Base-by-base conservation (phyloP, 2,113 vertebrate genomes). In the Calyptommatus sinebrachiatus region DNA sequence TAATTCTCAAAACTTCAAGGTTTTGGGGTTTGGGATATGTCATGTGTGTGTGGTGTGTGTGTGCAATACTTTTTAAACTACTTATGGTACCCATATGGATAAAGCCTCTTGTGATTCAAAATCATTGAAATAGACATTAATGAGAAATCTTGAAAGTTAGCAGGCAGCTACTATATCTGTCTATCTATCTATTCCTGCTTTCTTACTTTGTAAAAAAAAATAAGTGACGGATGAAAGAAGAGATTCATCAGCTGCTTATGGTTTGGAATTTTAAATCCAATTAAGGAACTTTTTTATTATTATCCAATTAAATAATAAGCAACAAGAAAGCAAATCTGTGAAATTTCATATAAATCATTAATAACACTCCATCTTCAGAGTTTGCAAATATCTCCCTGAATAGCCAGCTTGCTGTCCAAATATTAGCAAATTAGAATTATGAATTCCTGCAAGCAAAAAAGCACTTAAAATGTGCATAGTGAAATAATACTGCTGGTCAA, bases 221-320 rank as follows among this genome's bases (percentile, higher is more conserved):
- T 57, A 57, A 57, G 18, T 16, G 18, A 57, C 16, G 14, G 67
- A 57, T 18, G 14, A 31, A 22, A 35, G 31, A 35, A 21, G 21
- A 4, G 31, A 70, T 78, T 70, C 65, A 61, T 61, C 57, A 62
- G 65, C 35, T 45, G 41, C 75, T 35, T 6, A 4, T 61, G 7
- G 66, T 21, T 62, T 76, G 53, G 12, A 12, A 48, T 70, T 75
- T 31, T 69, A 29, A 22, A 69, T 18, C 72, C 79, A 76, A 70
- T 81, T 81, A 81, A 48, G 53, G 50, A 81, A 11, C 57, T 76
- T 81, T 69, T 24, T 81, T 81, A 74, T 26, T 62, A 41, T 68
- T 60, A 62, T 29, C 65, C 76, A 46, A 69, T 76, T 62, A 62
- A 73, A 48, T 62, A 70, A 26, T 73, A 73, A 78, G 76, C 73